Conservation (phyloP, 1,140 invertebrate species). For the Aphelenchoides fujianensis region DNA sequence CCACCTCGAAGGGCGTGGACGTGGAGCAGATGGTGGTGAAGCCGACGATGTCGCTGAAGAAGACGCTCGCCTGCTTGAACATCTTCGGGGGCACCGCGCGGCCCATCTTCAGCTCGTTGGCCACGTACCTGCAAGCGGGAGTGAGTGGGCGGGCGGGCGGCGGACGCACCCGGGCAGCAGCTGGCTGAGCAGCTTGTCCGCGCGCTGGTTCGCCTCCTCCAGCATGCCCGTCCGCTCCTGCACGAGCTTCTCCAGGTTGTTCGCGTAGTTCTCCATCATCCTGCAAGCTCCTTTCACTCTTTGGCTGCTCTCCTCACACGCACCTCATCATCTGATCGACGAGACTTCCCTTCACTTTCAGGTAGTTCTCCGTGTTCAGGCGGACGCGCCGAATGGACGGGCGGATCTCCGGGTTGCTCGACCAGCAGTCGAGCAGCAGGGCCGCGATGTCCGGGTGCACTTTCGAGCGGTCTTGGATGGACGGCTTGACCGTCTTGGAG, state of each 20-base stretch:
- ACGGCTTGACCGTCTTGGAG: slow-evolving; percentile 50
- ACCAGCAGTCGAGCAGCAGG: slow-evolving; percentile 58
- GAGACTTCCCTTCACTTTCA: slow-evolving; percentile 60
- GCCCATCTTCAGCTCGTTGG: slow-evolving; percentile 59
- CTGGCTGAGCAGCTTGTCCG: slow-evolving; percentile 59
- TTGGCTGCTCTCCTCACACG: too few species aligned
- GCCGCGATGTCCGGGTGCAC: slow-evolving; percentile 58
- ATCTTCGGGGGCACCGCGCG: slow-evolving; percentile 56
- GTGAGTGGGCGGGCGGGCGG: neutral
- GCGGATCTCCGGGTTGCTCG: slow-evolving; percentile 57
- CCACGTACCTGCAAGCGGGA: slow-evolving; percentile 47
- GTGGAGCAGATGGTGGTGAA: slow-evolving; percentile 70
- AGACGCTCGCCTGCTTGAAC: slow-evolving; percentile 72
- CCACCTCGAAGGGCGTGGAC: slow-evolving; percentile 63
- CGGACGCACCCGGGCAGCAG: slow-evolving; percentile 37
- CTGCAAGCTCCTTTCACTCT: too few species aligned
- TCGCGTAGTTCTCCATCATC: slow-evolving; percentile 77
- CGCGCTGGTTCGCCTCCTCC: slow-evolving; percentile 59
- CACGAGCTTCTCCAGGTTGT: slow-evolving; percentile 88
- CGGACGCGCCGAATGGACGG: slow-evolving; percentile 56
- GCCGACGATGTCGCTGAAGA: slow-evolving; percentile 89
- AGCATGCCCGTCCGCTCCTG: slow-evolving; percentile 78
- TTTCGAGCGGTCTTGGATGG: slow-evolving; percentile 53
- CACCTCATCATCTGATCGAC: slow-evolving; percentile 63
- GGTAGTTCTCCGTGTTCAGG: slow-evolving; percentile 58